These are phyloP conservation scores for Scomber colias DNA, from an alignment of 2,113 vertebrate species.

Conservation along the genomic window DNA sequence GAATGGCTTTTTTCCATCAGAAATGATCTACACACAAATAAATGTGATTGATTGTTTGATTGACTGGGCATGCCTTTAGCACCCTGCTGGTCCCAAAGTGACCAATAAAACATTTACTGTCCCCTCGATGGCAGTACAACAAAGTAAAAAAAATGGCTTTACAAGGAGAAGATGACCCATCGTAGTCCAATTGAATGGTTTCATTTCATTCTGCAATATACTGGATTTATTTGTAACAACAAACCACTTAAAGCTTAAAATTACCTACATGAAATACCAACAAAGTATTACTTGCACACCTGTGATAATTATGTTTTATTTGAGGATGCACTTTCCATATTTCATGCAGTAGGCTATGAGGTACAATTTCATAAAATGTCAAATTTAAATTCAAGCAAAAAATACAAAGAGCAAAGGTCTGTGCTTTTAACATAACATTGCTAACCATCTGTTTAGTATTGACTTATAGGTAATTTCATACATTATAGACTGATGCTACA, in stretches of 20 bases:
- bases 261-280: not conserved
- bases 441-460: conserved; percentile 33
- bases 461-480: conserved; percentile 4
- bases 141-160: conserved; percentile 42
- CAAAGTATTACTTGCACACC: not conserved
- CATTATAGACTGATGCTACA: conserved; percentile 12
- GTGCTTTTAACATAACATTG: not conserved
- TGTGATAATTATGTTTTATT: not conserved
- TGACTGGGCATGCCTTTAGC: conserved; percentile 48
- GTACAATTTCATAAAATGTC: too few species aligned
- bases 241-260: not conserved
- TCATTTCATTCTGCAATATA: conserved; percentile 31
- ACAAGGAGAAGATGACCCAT: conserved; percentile 56
- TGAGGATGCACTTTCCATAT: not conserved
- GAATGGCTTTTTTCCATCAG: not conserved
- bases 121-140: conserved; percentile 38
- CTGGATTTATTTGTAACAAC: conserved; percentile 16
- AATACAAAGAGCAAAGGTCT: not conserved
- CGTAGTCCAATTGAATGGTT: conserved; percentile 32
- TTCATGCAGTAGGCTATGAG: not conserved
- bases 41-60: conserved; percentile 66
- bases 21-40: conserved; percentile 58
- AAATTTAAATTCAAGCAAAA: not conserved
- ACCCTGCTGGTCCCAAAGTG: conserved; percentile 61
- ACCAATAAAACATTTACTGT: conserved; percentile 75